Evolutionary conservation across 2,888 invertebrate genomes (phyloP).

Genomic region (Teleiodes luculella): DNA sequence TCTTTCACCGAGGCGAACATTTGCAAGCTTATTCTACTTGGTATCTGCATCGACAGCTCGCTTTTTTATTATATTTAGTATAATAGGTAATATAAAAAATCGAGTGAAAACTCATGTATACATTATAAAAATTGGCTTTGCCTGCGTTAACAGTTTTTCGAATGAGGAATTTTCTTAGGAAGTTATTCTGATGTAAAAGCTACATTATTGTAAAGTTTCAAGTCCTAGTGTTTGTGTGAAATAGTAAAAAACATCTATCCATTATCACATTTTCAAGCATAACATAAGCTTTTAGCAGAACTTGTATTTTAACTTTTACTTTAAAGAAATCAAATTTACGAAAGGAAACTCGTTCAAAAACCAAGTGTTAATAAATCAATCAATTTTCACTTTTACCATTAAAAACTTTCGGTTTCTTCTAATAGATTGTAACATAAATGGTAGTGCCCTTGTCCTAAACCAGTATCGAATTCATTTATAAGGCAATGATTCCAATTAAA

Average conservation of each 20-base stretch:
- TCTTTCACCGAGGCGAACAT: neutral
- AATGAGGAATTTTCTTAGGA: no score
- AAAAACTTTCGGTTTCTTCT: conserved; percentile 1
- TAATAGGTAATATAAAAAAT: no score
- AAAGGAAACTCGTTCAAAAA: neutral
- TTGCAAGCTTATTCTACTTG: conserved; percentile 1
- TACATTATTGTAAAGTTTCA: no score
- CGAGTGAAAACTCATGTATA: no score
- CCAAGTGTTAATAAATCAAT: neutral
- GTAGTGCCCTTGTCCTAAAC: neutral
- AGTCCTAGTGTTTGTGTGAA: no score
- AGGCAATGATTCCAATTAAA: neutral
- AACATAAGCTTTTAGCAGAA: neutral
- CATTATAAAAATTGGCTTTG: no score
- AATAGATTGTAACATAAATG: neutral
- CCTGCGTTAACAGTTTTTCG: no score
- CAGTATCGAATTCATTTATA: neutral
- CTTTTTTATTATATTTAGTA: no score
- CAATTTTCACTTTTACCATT: conserved; percentile 8
- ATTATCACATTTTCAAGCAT: neutral
- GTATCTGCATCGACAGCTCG: neutral
- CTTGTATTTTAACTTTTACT: neutral
- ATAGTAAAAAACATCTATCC: neutral
- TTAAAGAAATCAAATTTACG: neutral
- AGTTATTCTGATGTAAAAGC: no score